Conservation (phyloP, 2,888 invertebrate genomes). For the Trichogramma dendrolimi region DNA sequence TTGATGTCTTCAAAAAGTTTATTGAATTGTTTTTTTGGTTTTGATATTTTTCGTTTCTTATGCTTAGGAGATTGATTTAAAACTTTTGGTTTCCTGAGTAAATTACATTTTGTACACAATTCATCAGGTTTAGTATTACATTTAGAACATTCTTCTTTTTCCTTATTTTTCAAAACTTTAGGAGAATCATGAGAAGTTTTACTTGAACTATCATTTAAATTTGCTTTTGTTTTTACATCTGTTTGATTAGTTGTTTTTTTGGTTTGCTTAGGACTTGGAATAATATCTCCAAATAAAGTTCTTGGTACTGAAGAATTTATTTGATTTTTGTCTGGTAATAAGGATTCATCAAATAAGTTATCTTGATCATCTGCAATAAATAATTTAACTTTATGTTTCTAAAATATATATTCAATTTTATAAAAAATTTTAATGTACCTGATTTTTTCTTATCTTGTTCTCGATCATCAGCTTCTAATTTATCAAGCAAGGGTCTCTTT, state of each 20-base stretch:
- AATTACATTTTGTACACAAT: slow-evolving; percentile 39
- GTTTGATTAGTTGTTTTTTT: slow-evolving; percentile 16
- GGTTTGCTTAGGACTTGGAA: slow-evolving; percentile 28
- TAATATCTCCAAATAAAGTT: slow-evolving; percentile 45
- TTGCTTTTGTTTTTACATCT: slow-evolving; percentile 10
- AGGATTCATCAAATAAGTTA: neutral
- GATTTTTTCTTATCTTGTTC: slow-evolving; percentile 31
- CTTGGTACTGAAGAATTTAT: slow-evolving; percentile 18
- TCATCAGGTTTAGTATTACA: slow-evolving; percentile 35
- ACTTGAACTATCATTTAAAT: slow-evolving; percentile 6
- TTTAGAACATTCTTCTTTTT: slow-evolving; percentile 32
- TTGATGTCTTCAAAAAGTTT: slow-evolving; percentile 41
- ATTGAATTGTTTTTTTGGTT: slow-evolving; percentile 35
- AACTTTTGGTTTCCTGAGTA: slow-evolving; percentile 29
- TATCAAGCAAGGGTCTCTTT: slow-evolving; percentile 39
- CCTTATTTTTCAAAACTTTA: slow-evolving; percentile 15
- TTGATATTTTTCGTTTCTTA: slow-evolving; percentile 27
- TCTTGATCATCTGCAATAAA: neutral
- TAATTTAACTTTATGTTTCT: neutral
- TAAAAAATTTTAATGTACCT: slow-evolving; percentile 12
- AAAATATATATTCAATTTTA: neutral
- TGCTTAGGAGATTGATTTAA: slow-evolving; percentile 6
- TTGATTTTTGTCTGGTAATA: slow-evolving; percentile 21
- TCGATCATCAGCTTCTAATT: slow-evolving; percentile 34
- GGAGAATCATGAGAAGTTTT: slow-evolving; percentile 31